These are phyloP conservation scores for Hylia prasina DNA, from an alignment of 2,113 vertebrate species.

Conservation along the genomic window DNA sequence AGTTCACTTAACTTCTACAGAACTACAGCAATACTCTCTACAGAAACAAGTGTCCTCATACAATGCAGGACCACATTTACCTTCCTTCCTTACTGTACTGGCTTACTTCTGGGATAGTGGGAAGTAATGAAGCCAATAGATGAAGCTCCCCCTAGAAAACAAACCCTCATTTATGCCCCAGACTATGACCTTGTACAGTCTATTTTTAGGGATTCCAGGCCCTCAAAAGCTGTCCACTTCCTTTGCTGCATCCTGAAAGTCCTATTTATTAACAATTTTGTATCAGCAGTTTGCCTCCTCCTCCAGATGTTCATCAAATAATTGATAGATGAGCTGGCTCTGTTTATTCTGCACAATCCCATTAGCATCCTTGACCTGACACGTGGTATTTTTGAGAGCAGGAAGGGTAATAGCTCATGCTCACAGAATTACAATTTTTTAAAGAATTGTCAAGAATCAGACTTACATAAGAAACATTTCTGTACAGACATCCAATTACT, in stretches of 20 bases:
- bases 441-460: neutral
- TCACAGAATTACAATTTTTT: neutral
- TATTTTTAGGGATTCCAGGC: neutral
- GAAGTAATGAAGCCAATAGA: neutral
- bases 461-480: neutral
- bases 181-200: neutral
- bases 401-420: neutral
- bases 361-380: neutral
- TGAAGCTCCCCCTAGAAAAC: neutral
- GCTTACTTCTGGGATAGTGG: neutral
- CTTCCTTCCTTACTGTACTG: neutral
- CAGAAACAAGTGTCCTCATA: neutral
- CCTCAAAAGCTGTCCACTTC: neutral
- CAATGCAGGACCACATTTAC: neutral
- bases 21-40: neutral
- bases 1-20: neutral
- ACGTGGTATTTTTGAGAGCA: neutral
- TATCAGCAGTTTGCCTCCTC: neutral
- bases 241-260: neutral
- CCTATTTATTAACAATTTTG: neutral
- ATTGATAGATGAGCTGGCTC: neutral
- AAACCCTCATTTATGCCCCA: neutral
- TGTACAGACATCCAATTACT: neutral
- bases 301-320: conserved; percentile 19
- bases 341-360: neutral